These are phyloP conservation scores for Loris lydekkerianus DNA, from an alignment of 2,797 vertebrate genomes.

Conservation along the genomic window DNA sequence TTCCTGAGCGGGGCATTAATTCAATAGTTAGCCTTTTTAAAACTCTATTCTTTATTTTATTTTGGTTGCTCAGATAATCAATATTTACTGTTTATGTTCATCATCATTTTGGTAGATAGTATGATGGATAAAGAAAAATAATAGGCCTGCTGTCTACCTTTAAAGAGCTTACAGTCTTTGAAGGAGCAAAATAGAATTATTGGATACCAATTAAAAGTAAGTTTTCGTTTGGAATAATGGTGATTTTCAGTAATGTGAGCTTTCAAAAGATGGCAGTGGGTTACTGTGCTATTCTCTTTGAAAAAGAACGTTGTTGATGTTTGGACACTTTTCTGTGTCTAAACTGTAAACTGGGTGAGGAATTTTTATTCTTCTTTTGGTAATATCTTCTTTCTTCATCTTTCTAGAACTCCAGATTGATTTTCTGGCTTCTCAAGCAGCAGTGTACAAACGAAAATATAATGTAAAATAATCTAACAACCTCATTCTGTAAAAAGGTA, in stretches of 20 bases:
- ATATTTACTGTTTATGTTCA: not conserved
- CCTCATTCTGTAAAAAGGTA: not conserved
- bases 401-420: not conserved
- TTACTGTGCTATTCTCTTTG: conserved; percentile 17
- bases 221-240: not conserved
- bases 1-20: not conserved
- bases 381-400: not conserved
- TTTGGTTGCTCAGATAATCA: not conserved
- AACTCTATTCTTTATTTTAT: not conserved
- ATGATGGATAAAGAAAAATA: not conserved
- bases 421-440: not conserved
- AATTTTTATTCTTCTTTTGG: not conserved
- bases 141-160: not conserved
- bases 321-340: not conserved
- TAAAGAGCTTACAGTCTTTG: not conserved
- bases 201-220: not conserved
- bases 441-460: not conserved
- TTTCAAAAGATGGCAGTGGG: not conserved
- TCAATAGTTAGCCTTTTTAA: not conserved
- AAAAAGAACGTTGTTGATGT: conserved; percentile 17
- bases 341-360: not conserved
- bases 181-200: not conserved
- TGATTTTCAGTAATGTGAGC: not conserved
- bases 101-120: not conserved
- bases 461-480: not conserved